Evolutionary conservation across 2,113 vertebrate species (phyloP), one percentile per base, ranked within the genome.

Genomic region (Clinocottus analis): DNA sequence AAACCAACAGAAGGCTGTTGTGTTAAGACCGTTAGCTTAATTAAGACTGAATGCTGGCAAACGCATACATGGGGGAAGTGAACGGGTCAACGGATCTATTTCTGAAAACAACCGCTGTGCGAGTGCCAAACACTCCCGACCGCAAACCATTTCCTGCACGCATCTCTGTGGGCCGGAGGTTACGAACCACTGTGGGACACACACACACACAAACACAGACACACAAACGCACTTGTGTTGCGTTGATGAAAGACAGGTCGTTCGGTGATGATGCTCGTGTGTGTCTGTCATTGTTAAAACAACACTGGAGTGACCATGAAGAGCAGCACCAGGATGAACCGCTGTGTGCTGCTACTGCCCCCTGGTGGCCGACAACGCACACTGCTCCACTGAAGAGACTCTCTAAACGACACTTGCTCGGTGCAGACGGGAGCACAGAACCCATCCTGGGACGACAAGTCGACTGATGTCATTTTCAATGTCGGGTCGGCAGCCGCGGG

Each of bases 261-360:
- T 23, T 71, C 35, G 70, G 67, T 55, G 51, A 61, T 23, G 56
- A 16, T 33, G 12, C 51, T 17, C 17, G 31, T 64, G 13, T 73
- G 71, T 19, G 27, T 60, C 17, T 25, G 11, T 70, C 21, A 25
- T 4, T 33, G 59, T 53, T 27, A 69, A 68, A 45, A 72, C 39
- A 63, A 72, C 47, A 43, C 41, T 29, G 47, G 41, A 56, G 47
- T 23, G 63, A 62, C 64, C 45, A 64, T 41, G 47, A 70, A 58
- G 71, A 61, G 37, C 17, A 39, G 39, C 23, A n/a, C n/a, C n/a
- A 29, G 41, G 11, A 11, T 23, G 71, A 56, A 16, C 59, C 41
- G 47, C 25, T 16, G 58, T 69, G 84, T 27, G 23, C 67, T 79
- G 68, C 84, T 90, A 91, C 85, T 90, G 91, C 87, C 89, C 84